Percentiles rank a stretch among this genome's conserved stretches.
phyloP scores from a whole-genome alignment of 2,888 invertebrate species.

The Lasioglossum leucozonium region DNA sequence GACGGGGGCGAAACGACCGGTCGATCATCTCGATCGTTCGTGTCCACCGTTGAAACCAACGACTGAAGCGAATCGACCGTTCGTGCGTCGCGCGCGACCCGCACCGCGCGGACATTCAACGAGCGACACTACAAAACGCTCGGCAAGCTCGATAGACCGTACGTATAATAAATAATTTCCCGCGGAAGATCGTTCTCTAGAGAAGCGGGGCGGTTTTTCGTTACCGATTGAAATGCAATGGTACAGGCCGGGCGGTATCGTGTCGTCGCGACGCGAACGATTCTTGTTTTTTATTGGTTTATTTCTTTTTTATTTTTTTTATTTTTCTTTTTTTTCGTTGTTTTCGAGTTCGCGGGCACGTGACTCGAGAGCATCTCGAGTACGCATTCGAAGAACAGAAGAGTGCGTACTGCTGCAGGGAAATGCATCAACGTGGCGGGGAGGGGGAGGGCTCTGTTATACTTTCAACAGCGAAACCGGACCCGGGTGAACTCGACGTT shows the following conservation, averaged over 20 bases:
- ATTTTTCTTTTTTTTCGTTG: neutral
- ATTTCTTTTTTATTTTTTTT: no score
- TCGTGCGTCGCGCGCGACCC: slow-evolving; percentile 46
- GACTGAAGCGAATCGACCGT: slow-evolving; percentile 19
- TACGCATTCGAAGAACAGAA: neutral
- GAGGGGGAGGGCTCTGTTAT: neutral
- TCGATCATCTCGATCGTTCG: neutral
- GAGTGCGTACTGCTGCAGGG: neutral
- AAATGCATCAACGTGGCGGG: slow-evolving; percentile 31
- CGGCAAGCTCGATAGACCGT: slow-evolving; percentile 43
- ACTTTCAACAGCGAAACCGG: neutral
- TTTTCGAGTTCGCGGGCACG: slow-evolving; percentile 32
- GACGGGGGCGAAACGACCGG: neutral
- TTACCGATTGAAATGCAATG: slow-evolving; percentile 69
- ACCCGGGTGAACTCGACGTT: neutral
- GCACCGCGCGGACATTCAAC: slow-evolving; percentile 62
- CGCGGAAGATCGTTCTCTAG: slow-evolving; percentile 6
- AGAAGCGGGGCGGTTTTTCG: slow-evolving; percentile 19
- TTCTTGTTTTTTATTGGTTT: no score
- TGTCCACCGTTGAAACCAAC: slow-evolving; percentile 43
- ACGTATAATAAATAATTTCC: neutral
- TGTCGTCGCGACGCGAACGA: slow-evolving; percentile 59
- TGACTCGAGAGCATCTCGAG: neutral
- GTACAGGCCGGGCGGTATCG: slow-evolving; percentile 48
- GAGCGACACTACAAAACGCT: slow-evolving; percentile 54